Evolutionary conservation across 2,888 invertebrate species (phyloP), one percentile per base, ranked within the genome.

Genomic region (Eupithecia centaureata): DNA sequence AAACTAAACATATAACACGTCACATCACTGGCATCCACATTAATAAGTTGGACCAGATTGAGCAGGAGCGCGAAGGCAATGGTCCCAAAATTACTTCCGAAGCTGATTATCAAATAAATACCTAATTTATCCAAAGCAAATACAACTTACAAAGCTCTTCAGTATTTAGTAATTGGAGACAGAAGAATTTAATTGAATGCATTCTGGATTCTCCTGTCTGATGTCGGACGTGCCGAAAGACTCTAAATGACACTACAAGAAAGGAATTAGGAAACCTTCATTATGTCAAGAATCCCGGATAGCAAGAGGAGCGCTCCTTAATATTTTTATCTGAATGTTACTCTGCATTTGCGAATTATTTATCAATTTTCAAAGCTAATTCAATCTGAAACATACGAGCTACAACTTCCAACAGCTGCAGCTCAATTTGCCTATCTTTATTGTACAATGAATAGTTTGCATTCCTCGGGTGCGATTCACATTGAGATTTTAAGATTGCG

Each of bases 381-480:
- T 22, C 12, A 47, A 22, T 47, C 47, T 47, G 22, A 47, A 22
- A 35, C 4, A n/a, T 35, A 47, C 47, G 18, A 18, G 42, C 42
- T 18, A 42, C 42, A 47, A 10, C 10, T 22, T 22, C 18, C 47
- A 47, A 22, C 18, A 56, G 28, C n/a, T 56, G 54, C 28, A 56
- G 28, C 27, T 10, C 18, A 30, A 56, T 30, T 56, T 30, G 54
- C 54, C 54, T 30, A 56, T 56, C 54, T 56, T 30, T 56, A 56
- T n/a, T 4, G 28, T 56, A 30, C 54, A 30, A 30, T 61, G 47
- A 63, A 72, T 70, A 61, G 67, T 68, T 66, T 66, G 65, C 65
- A 73, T 74, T 71, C 74, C 71, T 35, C 59, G 12, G 51, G 18
- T 30, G 52, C 73, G 61, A 71, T 69, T 71, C 67, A 71, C 61